phyloP scores from a whole-genome alignment of 2,888 invertebrate genomes.

The Synanthedon andrenaeformis region DNA sequence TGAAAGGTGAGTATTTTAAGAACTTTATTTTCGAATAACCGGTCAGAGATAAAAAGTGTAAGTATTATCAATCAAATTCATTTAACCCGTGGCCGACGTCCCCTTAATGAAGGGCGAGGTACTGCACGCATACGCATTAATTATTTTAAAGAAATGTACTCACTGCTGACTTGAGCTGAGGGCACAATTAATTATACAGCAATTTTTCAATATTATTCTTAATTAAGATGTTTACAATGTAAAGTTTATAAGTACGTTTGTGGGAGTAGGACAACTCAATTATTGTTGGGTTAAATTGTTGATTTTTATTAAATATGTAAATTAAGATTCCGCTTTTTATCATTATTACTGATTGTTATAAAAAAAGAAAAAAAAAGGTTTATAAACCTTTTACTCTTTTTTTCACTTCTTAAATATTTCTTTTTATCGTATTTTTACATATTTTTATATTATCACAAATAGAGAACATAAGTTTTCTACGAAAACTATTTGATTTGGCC shows the following conservation, averaged over 20 bases:
- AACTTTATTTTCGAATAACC: constrained; percentile 1
- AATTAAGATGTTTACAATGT: neutral
- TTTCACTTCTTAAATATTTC: no score
- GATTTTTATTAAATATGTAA: no score
- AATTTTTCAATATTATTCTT: neutral
- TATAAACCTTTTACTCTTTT: no score
- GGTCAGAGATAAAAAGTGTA: constrained; percentile 12
- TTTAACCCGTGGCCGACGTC: constrained; percentile 6
- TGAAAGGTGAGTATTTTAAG: neutral
- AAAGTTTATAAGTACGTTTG: neutral
- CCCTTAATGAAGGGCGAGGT: constrained; percentile 4
- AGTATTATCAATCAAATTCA: constrained; percentile 19
- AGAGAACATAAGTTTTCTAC: no score
- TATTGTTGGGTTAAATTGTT: no score
- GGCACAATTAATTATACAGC: neutral
- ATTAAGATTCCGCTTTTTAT: no score
- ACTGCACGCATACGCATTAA: constrained; percentile 6
- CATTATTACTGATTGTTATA: no score
- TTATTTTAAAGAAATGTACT: constrained; percentile 8
- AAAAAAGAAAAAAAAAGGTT: no score
- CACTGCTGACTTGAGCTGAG: neutral
- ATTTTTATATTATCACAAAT: no score
- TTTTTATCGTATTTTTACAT: no score
- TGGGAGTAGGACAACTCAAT: no score
- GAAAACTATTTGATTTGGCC: no score